Conservation (phyloP, 2,797 vertebrate species). For the Petrocephalus schoutedeni region DNA sequence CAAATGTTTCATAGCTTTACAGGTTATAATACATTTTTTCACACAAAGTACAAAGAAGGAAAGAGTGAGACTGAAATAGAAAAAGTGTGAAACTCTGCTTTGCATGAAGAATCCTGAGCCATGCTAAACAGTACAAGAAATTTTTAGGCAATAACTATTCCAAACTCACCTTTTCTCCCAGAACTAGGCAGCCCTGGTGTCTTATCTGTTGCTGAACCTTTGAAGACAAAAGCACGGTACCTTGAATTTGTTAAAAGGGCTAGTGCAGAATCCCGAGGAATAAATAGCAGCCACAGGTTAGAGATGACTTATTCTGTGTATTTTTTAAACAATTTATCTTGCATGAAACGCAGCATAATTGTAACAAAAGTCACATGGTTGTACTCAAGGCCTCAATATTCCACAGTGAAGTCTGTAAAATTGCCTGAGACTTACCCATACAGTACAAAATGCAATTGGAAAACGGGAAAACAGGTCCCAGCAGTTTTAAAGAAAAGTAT, state of each 20-base stretch:
- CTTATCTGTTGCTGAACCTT: conserved; percentile 96
- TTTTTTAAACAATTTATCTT: background rate
- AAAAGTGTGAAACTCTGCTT: background rate
- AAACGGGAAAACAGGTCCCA: background rate
- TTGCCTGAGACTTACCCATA: background rate
- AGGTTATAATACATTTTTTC: background rate
- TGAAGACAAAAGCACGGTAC: conserved; percentile 27
- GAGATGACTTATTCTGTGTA: background rate
- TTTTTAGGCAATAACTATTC: background rate
- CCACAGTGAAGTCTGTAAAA: background rate
- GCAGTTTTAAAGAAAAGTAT: background rate
- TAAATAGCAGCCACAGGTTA: background rate
- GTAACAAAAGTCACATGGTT: background rate
- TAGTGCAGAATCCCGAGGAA: background rate
- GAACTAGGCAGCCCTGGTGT: conserved; percentile 84
- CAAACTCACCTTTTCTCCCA: conserved; percentile 91
- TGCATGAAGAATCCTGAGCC: background rate
- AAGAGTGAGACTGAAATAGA: background rate
- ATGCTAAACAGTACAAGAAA: background rate
- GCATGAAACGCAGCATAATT: background rate
- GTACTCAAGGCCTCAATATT: background rate
- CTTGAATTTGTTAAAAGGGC: background rate
- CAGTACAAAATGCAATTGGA: background rate
- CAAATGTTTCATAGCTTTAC: background rate
- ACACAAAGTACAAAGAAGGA: background rate